Conservation (phyloP, 2,888 invertebrate genomes). For the Lysandra coridon region DNA sequence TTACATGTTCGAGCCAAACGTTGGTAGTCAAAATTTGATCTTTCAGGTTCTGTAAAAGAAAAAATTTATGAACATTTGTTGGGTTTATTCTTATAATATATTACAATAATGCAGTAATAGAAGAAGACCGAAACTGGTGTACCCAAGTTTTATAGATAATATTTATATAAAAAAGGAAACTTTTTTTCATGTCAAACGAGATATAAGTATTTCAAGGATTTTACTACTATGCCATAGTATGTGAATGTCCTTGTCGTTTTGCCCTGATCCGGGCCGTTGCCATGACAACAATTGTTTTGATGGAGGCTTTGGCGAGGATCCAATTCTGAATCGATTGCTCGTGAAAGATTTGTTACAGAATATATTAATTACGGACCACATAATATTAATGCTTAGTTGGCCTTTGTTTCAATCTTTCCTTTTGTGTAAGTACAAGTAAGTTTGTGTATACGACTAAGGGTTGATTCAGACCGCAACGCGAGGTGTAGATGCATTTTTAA, state of each 20-base stretch:
- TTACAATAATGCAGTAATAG: too few species aligned
- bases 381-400: not conserved
- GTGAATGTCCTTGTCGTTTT: slow-evolving; percentile 13
- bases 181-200: too few species aligned
- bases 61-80: slow-evolving; percentile 16
- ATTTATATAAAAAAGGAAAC: too few species aligned
- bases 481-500: too few species aligned
- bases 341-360: slow-evolving; percentile 19
- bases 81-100: too few species aligned
- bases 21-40: slow-evolving; percentile 97
- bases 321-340: slow-evolving; percentile 25
- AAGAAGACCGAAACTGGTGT: too few species aligned
- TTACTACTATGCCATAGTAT: not conserved
- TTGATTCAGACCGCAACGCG: too few species aligned
- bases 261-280: not conserved
- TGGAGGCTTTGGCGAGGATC: slow-evolving; percentile 14
- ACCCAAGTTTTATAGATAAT: too few species aligned
- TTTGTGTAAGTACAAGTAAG: not conserved
- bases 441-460: too few species aligned
- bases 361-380: not conserved
- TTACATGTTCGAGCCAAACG: slow-evolving; percentile 96
- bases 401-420: not conserved
- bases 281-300: slow-evolving; percentile 14
- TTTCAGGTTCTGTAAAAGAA: slow-evolving; percentile 91
- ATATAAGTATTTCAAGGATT: too few species aligned